phyloP scores from a whole-genome alignment of 2,888 invertebrate species.

The Melipona beecheii region DNA sequence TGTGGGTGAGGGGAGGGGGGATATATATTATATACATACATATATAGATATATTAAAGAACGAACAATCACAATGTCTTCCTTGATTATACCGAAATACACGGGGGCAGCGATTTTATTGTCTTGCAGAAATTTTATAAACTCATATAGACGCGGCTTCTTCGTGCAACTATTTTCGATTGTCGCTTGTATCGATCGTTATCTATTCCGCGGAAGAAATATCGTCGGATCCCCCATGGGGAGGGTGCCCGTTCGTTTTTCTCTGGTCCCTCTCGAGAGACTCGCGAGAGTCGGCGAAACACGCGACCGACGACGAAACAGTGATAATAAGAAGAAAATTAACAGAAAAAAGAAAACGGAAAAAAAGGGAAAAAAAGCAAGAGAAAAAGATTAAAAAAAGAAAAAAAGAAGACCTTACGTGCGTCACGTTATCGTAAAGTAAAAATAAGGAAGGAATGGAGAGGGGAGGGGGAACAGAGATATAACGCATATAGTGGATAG shows the following conservation, averaged over 20 bases:
- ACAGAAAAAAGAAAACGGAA: not conserved
- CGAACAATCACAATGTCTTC: slow-evolving; percentile 76
- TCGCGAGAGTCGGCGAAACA: not conserved
- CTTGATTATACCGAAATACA: slow-evolving; percentile 74
- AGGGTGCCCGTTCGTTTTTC: slow-evolving; percentile 27
- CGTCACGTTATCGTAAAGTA: too few species aligned
- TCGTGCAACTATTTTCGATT: slow-evolving; percentile 74
- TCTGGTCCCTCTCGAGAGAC: not conserved
- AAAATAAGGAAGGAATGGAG: too few species aligned
- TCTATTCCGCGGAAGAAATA: slow-evolving; percentile 58
- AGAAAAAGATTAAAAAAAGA: not conserved
- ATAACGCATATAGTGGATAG: slow-evolving; percentile 16
- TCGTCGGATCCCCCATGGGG: slow-evolving; percentile 40
- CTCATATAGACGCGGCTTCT: slow-evolving; percentile 73
- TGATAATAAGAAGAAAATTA: not conserved
- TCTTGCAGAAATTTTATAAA: slow-evolving; percentile 73
- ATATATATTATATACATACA: slow-evolving; percentile 41
- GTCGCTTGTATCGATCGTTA: slow-evolving; percentile 68
- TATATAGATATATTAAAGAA: slow-evolving; percentile 61
- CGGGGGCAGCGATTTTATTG: slow-evolving; percentile 73
- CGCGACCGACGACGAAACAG: slow-evolving; percentile 4
- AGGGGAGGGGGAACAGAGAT: not conserved
- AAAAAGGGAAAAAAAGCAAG: not conserved
- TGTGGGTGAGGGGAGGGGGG: slow-evolving; percentile 25
- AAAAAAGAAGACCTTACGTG: too few species aligned